Evolutionary conservation across 2,888 invertebrate genomes (phyloP), one percentile per base, ranked within the genome.

Genomic region (Phortica okadai): DNA sequence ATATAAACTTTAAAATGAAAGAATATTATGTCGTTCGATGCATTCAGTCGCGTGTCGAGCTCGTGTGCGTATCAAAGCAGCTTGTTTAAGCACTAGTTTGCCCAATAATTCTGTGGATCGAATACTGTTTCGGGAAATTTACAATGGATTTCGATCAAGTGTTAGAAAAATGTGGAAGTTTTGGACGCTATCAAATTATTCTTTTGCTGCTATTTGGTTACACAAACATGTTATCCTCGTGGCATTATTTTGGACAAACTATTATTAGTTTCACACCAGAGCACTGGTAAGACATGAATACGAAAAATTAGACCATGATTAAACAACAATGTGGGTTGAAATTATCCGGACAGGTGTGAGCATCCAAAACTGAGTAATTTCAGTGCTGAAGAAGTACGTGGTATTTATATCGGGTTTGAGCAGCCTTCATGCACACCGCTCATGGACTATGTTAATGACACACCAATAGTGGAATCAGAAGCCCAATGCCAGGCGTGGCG

Each of bases 211-310:
- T 93, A 8, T 93, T 93, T 84, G 92, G 93, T 75, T 84, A 92
- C 33, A 92, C 93, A 54, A 93, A 93, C 83, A 85, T 93, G 3
- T 83, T 93, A 66, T 93, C 93, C 0, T 93, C 93, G 0, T 92
- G 93, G 85, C 93, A 93, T 83, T 93, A 93, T 85, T 93, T 93
- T 83, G 92, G 93, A 8, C 93, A 93, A 88, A 93, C 93, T 2
- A 92, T 93, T 78, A 93, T 93, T 66, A 92, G 92, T 80, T 91
- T 93, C 25, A 91, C 92, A 14, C 93, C 93, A 0, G 88, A 92
- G 5, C 91, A 92, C 83, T 91, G 89, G 91, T 92, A 86, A 88
- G 82, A 69, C 74, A 14, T 10, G 33, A 33, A 33, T 33, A 33
- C 33, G 33, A 33, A 33, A 1, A 33, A 33, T 33, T 33, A 33